Base-by-base conservation (phyloP, 1,140 invertebrate genomes). In the Halesus radiatus region DNA sequence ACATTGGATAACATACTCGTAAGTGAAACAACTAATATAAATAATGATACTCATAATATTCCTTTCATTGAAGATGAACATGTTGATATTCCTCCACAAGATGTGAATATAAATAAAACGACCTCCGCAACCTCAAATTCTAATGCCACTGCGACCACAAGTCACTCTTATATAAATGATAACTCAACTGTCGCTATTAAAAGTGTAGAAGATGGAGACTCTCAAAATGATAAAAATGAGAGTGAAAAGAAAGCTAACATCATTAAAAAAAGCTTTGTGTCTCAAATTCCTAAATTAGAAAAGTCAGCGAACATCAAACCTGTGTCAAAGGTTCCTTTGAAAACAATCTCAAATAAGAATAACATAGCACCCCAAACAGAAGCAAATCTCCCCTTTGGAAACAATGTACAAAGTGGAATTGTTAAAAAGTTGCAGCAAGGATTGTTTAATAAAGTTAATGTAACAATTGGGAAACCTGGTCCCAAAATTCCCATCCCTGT, bases 391-490 rank as follows among this genome's bases (percentile, higher is more conserved):
- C 87, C 88, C 64, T 90, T 90, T 78, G 87, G 87, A 26, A 87
- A 45, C 10, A 45, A 86, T 80, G 85, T 89, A 53, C 86, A 88
- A 85, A 89, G 85, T 84, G 89, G 89, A n/a, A 85, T 90, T 16
- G 90, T 92, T 0, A 91, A 91, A 78, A 88, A 90, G 76, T 86
- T 92, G 45, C 91, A 92, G 84, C 88, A 90, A 80, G 88, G 88
- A 83, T 85, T 91, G 29, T 88, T 92, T 37, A 90, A 88, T 78
- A 88, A 87, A 60, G 86, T 90, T 84, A 79, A 86, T 54, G 81
- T 76, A 20, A 81, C 77, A 7, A 84, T 74, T 23, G 81, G 60
- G 8, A 81, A 83, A 81, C 81, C 83, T 37, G 70, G 83, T 73
- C 85, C 80, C 13, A 84, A 86, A 81, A 84, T 84, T 66, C 83